Percentiles rank a stretch among this genome's conserved stretches.
Conservation (phyloP, 2,888 invertebrate species). For the Diploptera punctata region DNA sequence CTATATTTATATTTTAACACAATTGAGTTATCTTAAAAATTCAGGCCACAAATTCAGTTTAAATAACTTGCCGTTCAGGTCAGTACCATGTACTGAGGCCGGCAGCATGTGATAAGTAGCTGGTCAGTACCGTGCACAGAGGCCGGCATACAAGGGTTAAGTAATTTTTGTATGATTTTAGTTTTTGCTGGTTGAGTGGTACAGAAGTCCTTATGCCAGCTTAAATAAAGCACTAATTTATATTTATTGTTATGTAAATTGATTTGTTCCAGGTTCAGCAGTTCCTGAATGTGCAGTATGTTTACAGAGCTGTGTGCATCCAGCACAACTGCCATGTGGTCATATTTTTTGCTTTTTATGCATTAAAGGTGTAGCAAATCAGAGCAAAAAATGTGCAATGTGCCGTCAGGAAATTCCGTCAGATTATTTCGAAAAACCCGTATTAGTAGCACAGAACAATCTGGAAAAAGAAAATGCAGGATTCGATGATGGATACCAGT, state of each 20-base stretch:
- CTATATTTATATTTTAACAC: too few species aligned
- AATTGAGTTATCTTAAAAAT: too few species aligned
- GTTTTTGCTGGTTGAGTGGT: too few species aligned
- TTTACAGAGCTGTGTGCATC: conserved; percentile 87
- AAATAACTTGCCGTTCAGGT: too few species aligned
- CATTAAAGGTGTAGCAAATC: conserved; percentile 90
- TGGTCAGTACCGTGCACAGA: too few species aligned
- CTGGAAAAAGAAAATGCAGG: conserved; percentile 47
- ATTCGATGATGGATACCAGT: conserved; percentile 77
- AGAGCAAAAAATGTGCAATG: conserved; percentile 90
- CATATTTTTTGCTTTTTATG: conserved; percentile 96
- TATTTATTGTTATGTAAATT: too few species aligned
- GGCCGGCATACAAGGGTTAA: neutral
- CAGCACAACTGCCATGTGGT: conserved; percentile 92
- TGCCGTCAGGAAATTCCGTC: conserved; percentile 90
- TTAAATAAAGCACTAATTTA: too few species aligned
- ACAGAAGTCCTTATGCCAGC: too few species aligned
- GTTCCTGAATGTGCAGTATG: conserved; percentile 88
- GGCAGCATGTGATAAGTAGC: too few species aligned
- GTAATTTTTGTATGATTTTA: neutral
- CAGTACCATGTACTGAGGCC: too few species aligned
- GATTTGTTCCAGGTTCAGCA: conserved; percentile 8
- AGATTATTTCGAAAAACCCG: conserved; percentile 86
- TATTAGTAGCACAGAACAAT: conserved; percentile 63
- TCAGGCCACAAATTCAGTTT: too few species aligned